Evolutionary conservation across 2,797 vertebrate genomes (phyloP).

Genomic region (Rhynchonycteris naso): DNA sequence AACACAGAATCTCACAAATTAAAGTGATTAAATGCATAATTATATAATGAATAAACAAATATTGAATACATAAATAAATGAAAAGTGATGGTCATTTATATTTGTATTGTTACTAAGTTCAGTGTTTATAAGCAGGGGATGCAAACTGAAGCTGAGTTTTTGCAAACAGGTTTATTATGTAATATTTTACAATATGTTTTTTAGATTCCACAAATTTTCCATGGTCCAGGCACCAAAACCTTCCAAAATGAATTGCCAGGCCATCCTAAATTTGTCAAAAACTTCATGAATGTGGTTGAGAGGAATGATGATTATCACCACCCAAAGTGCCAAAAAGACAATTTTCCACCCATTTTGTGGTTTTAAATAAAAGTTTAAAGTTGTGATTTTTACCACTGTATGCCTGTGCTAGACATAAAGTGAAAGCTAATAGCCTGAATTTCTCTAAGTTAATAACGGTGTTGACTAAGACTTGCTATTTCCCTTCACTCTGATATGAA

Average conservation of each 20-base stretch:
- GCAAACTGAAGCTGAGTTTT: not conserved
- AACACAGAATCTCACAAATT: not conserved
- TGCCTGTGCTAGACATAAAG: not conserved
- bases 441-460: not conserved
- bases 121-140: not conserved
- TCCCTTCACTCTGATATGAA: not conserved
- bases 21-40: not conserved
- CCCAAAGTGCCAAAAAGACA: not conserved
- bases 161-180: not conserved
- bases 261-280: conserved; percentile 14
- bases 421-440: not conserved
- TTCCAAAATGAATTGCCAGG: not conserved
- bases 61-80: not conserved
- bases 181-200: not conserved
- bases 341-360: not conserved
- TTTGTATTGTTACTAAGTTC: not conserved
- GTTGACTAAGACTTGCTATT: not conserved
- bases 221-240: not conserved
- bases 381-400: not conserved
- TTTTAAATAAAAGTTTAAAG: not conserved
- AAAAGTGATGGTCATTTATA: not conserved
- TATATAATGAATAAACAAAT: not conserved
- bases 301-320: not conserved
- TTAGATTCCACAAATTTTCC: not conserved
- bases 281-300: not conserved